A percentile compares a stretch with the other conserved stretches of the same genome.
Conservation (phyloP, 2,888 invertebrate genomes). For the Willowsia nigromaculata region DNA sequence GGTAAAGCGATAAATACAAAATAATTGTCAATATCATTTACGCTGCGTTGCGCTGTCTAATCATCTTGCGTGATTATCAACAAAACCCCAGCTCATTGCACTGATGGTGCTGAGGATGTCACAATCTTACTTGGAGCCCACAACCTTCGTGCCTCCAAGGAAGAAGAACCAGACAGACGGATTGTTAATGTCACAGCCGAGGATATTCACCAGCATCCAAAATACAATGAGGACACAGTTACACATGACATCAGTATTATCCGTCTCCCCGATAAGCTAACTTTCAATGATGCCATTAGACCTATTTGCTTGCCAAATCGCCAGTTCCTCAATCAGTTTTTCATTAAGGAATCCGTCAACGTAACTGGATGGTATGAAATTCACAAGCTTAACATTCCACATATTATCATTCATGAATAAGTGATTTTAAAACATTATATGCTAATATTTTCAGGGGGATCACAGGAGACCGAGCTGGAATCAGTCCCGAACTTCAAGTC, state of each 20-base stretch:
- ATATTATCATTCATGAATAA: not conserved
- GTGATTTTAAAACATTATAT: not conserved
- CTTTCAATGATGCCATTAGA: conserved; percentile 67
- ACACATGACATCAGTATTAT: conserved; percentile 77
- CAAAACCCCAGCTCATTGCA: conserved; percentile 72
- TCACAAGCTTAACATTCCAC: not conserved
- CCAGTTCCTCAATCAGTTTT: conserved; percentile 64
- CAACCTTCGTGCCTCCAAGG: conserved; percentile 69
- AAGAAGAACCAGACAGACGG: conserved; percentile 70
- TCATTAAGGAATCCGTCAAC: conserved; percentile 51
- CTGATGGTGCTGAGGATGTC: conserved; percentile 72
- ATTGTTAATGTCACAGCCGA: conserved; percentile 75
- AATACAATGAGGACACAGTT: conserved; percentile 76
- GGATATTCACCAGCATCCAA: conserved; percentile 76
- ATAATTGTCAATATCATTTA: no score
- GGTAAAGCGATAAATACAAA: no score
- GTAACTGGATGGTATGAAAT: conserved; percentile 52
- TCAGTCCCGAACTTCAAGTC: conserved; percentile 68
- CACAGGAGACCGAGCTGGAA: conserved; percentile 49
- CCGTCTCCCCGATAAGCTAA: conserved; percentile 71
- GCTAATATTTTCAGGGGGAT: conserved; percentile 54
- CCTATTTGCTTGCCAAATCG: conserved; percentile 77
- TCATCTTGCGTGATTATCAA: no score
- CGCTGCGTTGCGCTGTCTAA: no score
- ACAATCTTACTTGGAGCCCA: conserved; percentile 76